Conservation (phyloP, 2,888 invertebrate genomes). For the Toxonevra muliebris region DNA sequence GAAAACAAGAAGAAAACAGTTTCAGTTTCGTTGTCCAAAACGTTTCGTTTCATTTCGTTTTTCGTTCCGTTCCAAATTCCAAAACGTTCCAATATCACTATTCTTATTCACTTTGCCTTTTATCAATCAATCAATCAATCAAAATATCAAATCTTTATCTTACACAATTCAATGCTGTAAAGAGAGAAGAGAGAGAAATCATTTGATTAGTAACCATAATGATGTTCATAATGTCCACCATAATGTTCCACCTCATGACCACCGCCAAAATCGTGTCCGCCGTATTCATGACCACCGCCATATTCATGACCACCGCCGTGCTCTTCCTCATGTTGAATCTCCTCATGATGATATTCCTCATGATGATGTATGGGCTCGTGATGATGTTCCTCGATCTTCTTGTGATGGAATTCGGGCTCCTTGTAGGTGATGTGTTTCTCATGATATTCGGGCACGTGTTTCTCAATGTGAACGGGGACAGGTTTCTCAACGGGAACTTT, state of each 20-base stretch:
- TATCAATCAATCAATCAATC: conserved; percentile 35
- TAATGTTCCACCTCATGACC: conserved; percentile 36
- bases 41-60: conserved; percentile 26
- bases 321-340: conserved; percentile 22
- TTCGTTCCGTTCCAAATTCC: conserved; percentile 15
- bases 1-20: not conserved
- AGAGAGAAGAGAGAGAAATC: conserved; percentile 43
- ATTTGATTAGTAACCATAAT: conserved; percentile 32
- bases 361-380: conserved; percentile 51
- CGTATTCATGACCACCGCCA: conserved; percentile 28
- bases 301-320: too few species aligned
- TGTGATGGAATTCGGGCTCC: conserved; percentile 72
- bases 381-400: conserved; percentile 65
- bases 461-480: conserved; percentile 79
- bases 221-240: conserved; percentile 44
- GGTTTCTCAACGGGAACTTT: conserved; percentile 75
- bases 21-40: conserved; percentile 27
- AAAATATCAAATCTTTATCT: conserved; percentile 37
- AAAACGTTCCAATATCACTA: conserved; percentile 24
- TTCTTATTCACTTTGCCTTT: conserved; percentile 15
- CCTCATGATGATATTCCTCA: conserved; percentile 42
- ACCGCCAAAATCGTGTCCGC: conserved; percentile 3
- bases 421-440: conserved; percentile 77
- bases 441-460: conserved; percentile 70
- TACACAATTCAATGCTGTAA: conserved; percentile 53